These are phyloP conservation scores for Amphipoea lucens DNA, from an alignment of 2,888 invertebrate genomes.

Conservation along the genomic window DNA sequence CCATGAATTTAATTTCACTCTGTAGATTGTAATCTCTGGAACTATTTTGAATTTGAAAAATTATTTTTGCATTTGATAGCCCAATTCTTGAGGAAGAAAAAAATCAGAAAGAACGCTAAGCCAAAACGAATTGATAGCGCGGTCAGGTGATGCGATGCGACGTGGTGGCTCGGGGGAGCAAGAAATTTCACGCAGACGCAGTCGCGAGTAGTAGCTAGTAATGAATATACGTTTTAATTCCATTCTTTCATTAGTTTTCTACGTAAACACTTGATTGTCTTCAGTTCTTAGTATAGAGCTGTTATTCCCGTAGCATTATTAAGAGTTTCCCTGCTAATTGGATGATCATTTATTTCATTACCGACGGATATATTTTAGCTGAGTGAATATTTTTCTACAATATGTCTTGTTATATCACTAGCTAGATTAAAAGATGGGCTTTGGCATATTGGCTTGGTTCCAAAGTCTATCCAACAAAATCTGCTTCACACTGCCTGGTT, in stretches of 20 bases:
- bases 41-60: not conserved
- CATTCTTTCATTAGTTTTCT: not conserved
- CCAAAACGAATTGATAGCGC: not conserved
- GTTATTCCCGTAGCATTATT: not conserved
- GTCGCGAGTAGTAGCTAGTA: too few species aligned
- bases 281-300: not conserved
- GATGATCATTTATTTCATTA: not conserved
- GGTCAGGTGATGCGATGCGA: not conserved
- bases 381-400: not conserved
- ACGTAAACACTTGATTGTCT: not conserved
- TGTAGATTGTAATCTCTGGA: not conserved
- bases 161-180: not conserved
- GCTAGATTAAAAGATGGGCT: slow-evolving; percentile 14
- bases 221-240: not conserved
- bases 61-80: not conserved
- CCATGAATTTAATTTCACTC: too few species aligned
- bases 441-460: slow-evolving; percentile 29
- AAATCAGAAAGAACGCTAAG: not conserved
- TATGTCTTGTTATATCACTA: slow-evolving; percentile 19
- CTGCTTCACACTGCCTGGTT: not conserved
- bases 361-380: not conserved
- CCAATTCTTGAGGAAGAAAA: not conserved
- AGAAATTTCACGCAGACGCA: not conserved
- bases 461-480: slow-evolving; percentile 20
- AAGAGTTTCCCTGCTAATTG: not conserved